Evolutionary conservation across 2,797 vertebrate species (phyloP), one percentile per base, ranked within the genome.

Genomic region (Sardinella longiceps): DNA sequence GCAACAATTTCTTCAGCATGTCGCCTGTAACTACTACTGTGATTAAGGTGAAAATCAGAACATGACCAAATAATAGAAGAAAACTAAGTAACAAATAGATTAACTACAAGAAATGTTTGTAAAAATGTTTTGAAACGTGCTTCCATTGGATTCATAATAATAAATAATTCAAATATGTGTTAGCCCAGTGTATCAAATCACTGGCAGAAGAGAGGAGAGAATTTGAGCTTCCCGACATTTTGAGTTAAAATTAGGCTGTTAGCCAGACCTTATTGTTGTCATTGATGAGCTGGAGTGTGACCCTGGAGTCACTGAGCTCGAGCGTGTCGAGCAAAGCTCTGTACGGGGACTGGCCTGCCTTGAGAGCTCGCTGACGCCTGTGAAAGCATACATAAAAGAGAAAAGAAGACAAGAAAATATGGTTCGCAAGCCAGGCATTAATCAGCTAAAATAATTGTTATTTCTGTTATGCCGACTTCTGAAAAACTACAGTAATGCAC

Each of bases 251-350:
- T 5, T 43, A 3, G 39, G 7, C 14, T 5, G 66, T 15, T 39
- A 39, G 30, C 66, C 66, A 37, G 37, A 96, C 95, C 93, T 96
- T 96, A 83, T 96, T 96, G 87, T 95, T 95, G 90, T 96, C 95
- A 88, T 96, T 95, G 89, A 95, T 95, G 88, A 96, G 95, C 92
- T 96, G 95, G 85, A 96, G 89, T 37, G 95, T 95, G 89, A 96
- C 94, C 82, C 92, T 95, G 84, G 94, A 94, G 89, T 97, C 95
- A 58, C 95, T 96, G 84, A 98, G 93, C 90, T 97, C 96, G 90
- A 97, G 91, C 10, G 97, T 97, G 84, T 97, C 97, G 88, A 98
- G 91, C 85, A 98, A 89, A 66, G 97, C 97, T 84, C 96, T 94
- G 88, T 98, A 98, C 0, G 96, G 95, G 84, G 97, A 98, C 84